Evolutionary conservation across 2,113 vertebrate genomes (phyloP), one percentile per base, ranked within the genome.

Genomic region (Platysteira castanea): DNA sequence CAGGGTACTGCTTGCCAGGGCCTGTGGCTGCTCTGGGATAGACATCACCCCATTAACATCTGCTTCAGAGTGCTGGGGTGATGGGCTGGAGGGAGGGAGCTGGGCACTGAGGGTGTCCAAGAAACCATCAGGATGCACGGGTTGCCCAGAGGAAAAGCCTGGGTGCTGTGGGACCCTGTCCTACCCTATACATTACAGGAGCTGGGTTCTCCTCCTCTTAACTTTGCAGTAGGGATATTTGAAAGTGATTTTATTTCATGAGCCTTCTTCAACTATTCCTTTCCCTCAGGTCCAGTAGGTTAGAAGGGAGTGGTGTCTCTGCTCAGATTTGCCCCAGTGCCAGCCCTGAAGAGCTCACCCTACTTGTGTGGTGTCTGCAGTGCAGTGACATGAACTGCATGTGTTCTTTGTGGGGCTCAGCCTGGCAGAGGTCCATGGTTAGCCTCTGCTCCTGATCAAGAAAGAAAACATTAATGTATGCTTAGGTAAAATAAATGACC

Each of bases 341-440:
- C 63, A 70, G 31, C 35, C 39, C 77, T 20, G 47, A 44, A 20
- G 60, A 15, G 19, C 47, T 87, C 19, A 2, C 3, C 16, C 16
- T 24, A 28, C 30, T 52, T 0, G 0, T 18, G 47, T 6, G 28
- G 31, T 35, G 47, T 20, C 31, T 60, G 63, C 54, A 33, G 21
- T 10, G 50, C 2, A 2, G 35, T 30, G 85, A 19, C 31, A 13
- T 1, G 26, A 39, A 2, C 33, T 39, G 49, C 41, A 3, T 2
- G 14, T 26, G 44, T 3, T 77, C 27, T 26, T 30, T 9, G 15
- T 26, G 11, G 42, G 47, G 16, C 81, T 87, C 81, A 59, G 30
- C 23, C 31, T 61, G 30, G 37, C 22, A 86, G 31, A 84, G 33
- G 20, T 76, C 68, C 33, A 17, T 35, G 39, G 35, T 47, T 59